Percentiles rank a stretch among this genome's conserved stretches.
Conservation (phyloP, 2,888 invertebrate species). For the Drepanosiphum platanoidis region DNA sequence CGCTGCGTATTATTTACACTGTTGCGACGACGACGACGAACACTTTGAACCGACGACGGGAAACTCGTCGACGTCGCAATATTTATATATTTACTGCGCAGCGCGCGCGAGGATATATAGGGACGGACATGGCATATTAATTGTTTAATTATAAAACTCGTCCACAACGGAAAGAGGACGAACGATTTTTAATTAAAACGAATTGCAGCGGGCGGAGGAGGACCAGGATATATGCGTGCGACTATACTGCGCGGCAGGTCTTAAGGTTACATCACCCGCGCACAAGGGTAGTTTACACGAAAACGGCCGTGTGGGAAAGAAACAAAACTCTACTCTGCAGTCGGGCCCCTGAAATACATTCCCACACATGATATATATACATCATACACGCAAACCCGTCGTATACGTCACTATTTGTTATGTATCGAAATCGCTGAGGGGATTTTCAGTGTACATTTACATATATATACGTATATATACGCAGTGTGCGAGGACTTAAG, state of each 20-base stretch:
- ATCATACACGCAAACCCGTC: too few species aligned
- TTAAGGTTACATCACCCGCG: neutral
- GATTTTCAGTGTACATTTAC: neutral
- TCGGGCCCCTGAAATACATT: constrained; percentile 9
- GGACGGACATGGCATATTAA: neutral
- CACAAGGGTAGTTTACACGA: neutral
- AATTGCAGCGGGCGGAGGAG: neutral
- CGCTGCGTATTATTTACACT: too few species aligned
- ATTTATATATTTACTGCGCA: neutral
- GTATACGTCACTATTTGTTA: neutral
- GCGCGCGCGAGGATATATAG: too few species aligned
- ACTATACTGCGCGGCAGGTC: neutral
- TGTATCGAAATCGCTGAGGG: neutral
- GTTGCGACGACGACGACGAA: neutral
- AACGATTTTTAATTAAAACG: constrained; percentile 3
- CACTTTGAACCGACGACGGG: neutral
- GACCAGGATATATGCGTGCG: neutral
- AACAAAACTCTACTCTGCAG: neutral
- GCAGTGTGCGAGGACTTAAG: neutral
- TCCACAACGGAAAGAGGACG: neutral
- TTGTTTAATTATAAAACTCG: neutral
- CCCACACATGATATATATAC: neutral
- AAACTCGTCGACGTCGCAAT: too few species aligned
- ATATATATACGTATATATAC: too few species aligned
- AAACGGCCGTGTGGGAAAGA: constrained; percentile 17